These are phyloP conservation scores for Apodemus agrarius DNA, from an alignment of 2,797 vertebrate species.

Conservation along the genomic window DNA sequence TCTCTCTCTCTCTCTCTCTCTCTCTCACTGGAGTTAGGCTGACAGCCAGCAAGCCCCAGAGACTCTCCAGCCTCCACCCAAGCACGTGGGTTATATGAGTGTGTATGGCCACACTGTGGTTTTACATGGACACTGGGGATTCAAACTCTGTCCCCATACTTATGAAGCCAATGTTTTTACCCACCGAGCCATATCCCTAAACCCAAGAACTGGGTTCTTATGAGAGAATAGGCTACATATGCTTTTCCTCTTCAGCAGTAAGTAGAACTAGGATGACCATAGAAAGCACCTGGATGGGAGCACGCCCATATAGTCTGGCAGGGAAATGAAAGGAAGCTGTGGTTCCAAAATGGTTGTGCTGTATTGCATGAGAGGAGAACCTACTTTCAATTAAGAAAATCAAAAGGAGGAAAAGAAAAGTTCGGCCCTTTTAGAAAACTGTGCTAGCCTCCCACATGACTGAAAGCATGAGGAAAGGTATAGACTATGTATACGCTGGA, in stretches of 20 bases:
- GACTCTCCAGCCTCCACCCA: not conserved
- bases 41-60: not conserved
- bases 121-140: not conserved
- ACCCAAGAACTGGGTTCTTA: not conserved
- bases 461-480: not conserved
- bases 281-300: not conserved
- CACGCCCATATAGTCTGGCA: not conserved
- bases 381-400: not conserved
- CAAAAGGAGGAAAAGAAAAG: not conserved
- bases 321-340: not conserved
- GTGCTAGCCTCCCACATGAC: not conserved
- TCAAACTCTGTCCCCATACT: not conserved
- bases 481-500: not conserved
- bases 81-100: not conserved
- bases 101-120: not conserved
- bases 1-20: not conserved
- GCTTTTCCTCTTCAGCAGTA: not conserved
- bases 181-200: not conserved
- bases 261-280: not conserved
- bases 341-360: not conserved
- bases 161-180: not conserved
- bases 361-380: not conserved
- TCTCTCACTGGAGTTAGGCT: not conserved
- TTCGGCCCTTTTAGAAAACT: not conserved
- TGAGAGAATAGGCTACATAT: not conserved